Evolutionary conservation across 23 tunicate species (phyloP).

Genomic region (Corella eumyota): DNA sequence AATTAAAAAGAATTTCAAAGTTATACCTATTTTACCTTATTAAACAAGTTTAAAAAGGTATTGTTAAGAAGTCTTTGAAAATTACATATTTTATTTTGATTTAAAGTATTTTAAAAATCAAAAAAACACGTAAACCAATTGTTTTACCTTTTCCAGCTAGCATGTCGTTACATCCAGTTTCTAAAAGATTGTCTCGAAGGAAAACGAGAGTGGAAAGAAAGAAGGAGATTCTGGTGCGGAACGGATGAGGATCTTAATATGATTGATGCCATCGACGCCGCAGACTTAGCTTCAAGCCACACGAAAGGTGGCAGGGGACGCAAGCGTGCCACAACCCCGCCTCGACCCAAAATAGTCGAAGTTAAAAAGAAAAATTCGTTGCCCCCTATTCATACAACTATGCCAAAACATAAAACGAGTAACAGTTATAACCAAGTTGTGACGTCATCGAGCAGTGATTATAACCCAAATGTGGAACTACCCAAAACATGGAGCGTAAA

Average conservation of each 20-base stretch:
- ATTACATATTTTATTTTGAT: too few relatives aligned
- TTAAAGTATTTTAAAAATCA: too few relatives aligned
- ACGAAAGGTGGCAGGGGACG: not conserved
- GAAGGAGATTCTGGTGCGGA: conserved; percentile 61
- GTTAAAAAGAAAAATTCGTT: too few relatives aligned
- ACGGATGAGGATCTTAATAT: conserved; percentile 40
- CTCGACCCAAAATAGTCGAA: not conserved
- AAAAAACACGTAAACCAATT: too few relatives aligned
- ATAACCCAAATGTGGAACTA: not conserved
- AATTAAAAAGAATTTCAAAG: too few relatives aligned
- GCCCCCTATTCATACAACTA: not conserved
- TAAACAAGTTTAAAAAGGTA: too few relatives aligned
- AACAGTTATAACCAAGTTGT: not conserved
- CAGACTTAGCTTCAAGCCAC: conserved; percentile 14
- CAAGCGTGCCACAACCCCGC: not conserved
- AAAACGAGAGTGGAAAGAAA: conserved; percentile 32
- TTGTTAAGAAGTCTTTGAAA: too few relatives aligned
- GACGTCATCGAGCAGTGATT: not conserved
- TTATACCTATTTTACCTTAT: too few relatives aligned
- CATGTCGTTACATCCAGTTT: conserved; percentile 61
- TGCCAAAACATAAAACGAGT: too few relatives aligned
- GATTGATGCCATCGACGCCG: conserved; percentile 76
- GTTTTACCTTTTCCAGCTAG: conserved; percentile 50
- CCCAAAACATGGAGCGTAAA: too few relatives aligned
- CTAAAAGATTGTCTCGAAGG: conserved; percentile 54